Percentiles rank a stretch among this genome's conserved stretches.
phyloP scores from a whole-genome alignment of 2,888 invertebrate species.

The Drosophila ustulata region DNA sequence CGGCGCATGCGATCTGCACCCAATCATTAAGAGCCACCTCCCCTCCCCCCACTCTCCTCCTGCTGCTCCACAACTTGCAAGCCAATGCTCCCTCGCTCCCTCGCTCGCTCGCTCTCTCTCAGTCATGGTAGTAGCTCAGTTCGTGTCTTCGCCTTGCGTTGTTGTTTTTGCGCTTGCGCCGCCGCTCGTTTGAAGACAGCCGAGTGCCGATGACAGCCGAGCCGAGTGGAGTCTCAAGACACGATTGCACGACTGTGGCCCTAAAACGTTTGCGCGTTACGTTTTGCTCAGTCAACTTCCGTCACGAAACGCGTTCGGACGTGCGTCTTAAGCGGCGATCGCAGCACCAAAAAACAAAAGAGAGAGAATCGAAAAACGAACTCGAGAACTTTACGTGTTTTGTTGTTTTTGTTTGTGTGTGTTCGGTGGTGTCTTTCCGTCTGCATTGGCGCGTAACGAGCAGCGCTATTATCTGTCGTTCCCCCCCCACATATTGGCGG shows the following conservation, averaged over 20 bases:
- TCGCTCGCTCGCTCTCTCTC: not conserved
- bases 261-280: conserved; percentile 34
- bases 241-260: conserved; percentile 19
- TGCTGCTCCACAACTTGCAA: not conserved
- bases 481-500: not conserved
- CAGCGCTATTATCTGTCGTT: conserved; percentile 24
- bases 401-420: conserved; percentile 41
- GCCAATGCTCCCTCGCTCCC: not conserved
- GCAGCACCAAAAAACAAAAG: conserved; percentile 4
- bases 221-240: conserved; percentile 30
- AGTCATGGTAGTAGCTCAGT: conserved; percentile 15
- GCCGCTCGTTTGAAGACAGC: conserved; percentile 24
- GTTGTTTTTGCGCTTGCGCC: conserved; percentile 67
- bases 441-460: conserved; percentile 70
- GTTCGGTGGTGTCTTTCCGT: conserved; percentile 60
- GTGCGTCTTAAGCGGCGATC: conserved; percentile 58
- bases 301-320: conserved; percentile 83
- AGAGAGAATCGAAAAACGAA: conserved; percentile 22
- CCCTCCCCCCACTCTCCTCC: not conserved
- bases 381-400: conserved; percentile 41
- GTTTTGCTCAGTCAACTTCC: conserved; percentile 83
- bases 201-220: conserved; percentile 2
- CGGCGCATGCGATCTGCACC: conserved; percentile 44
- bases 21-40: conserved; percentile 10
- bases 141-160: conserved; percentile 29